These are phyloP conservation scores for Sigmodon hispidus DNA, from an alignment of 2,113 vertebrate species.

Conservation along the genomic window DNA sequence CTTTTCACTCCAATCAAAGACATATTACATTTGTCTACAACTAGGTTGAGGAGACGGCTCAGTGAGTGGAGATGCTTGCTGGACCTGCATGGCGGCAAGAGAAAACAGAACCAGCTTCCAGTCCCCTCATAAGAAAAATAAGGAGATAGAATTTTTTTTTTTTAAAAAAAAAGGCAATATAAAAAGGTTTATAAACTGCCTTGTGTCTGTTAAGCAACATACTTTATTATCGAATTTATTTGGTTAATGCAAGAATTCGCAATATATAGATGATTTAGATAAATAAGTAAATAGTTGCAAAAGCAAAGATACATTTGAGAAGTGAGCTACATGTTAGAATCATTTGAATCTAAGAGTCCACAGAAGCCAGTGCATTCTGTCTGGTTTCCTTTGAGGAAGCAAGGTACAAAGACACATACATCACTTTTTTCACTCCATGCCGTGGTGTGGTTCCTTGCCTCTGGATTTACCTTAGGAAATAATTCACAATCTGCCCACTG, in stretches of 20 bases:
- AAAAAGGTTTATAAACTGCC: not conserved
- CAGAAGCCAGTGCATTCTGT: not conserved
- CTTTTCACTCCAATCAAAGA: conserved; percentile 32
- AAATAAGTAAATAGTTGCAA: not conserved
- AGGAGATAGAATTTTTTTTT: not conserved
- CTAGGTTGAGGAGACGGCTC: not conserved
- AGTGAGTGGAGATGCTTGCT: not conserved
- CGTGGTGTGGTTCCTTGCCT: not conserved
- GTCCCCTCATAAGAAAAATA: not conserved
- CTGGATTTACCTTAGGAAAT: not conserved
- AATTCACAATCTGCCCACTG: not conserved
- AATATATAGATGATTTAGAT: not conserved
- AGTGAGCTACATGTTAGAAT: not conserved
- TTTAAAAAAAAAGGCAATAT: not conserved
- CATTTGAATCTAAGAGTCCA: not conserved
- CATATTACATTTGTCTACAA: not conserved
- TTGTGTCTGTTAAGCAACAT: conserved; percentile 38
- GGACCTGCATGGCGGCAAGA: no score
- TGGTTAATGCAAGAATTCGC: conserved; percentile 9
- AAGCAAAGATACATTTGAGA: not conserved
- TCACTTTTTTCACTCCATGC: not conserved
- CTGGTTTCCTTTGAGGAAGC: not conserved
- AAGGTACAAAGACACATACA: not conserved
- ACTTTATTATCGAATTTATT: conserved; percentile 17
- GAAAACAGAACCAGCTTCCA: not conserved